Base-by-base conservation (phyloP, 2,888 invertebrate genomes). In the Eupeodes luniger region DNA sequence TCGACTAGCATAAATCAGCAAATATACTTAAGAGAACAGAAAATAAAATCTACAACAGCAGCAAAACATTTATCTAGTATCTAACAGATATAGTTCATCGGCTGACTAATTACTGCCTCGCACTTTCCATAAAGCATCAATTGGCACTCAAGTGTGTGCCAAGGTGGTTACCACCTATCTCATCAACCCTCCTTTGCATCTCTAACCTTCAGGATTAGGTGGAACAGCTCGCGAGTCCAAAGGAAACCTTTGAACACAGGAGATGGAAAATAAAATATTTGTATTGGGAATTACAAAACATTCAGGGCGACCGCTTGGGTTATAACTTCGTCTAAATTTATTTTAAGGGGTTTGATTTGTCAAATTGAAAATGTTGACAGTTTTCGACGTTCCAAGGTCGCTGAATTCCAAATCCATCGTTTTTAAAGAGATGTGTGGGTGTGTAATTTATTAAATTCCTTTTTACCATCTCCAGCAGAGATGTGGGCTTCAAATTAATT, bases 121-220 rank as follows among this genome's bases (percentile, higher is more conserved):
- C 89, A 89, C 89, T 89, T 89, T 85, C 85, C 85, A 89, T 85
- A 85, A 85, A 85, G 89, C 89, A 89, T 89, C 89, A 89, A 89
- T 89, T 89, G 89, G 85, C 89, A 85, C 89, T 89, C 85, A 89
- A 85, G 85, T 89, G 85, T 88, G 81, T 88, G 81, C 88, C 81
- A 85, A 88, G 88, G 88, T 85, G 88, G 81, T 81, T 81, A 85
- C 85, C 85, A 85, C 85, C 88, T 88, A 85, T 81, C 81, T 81
- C 88, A 85, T 81, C 88, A 88, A 77, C 69, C 49, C 70, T 70
- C 36, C 51, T 47, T 77, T 14, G 14, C 70, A 53, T 11, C 12
- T 14, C 27, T 40, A 53, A 19, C 34, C 69, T 19, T 19, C 36
- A 44, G 55, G 11, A 11, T 57, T 55, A 9, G n/a, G 59, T 66